These are phyloP conservation scores for Hexactinellida sp. DNA, from an alignment of 37 sponge, comb jelly and placozoan genomes.

Conservation along the genomic window DNA sequence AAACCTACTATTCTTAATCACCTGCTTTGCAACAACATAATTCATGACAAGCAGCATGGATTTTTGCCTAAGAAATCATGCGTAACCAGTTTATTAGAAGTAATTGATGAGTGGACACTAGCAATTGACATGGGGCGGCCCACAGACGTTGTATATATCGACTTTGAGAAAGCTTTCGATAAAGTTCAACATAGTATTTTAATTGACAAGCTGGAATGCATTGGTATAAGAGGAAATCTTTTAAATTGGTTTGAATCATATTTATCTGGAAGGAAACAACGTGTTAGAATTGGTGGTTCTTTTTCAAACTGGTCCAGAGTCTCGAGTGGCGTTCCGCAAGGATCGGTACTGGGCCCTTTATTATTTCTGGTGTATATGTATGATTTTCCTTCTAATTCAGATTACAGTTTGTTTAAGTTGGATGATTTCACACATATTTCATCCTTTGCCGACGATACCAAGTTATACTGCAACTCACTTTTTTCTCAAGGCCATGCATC, in stretches of 20 bases:
- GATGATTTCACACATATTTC: neutral
- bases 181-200: conserved; percentile 5
- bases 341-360: conserved; percentile 26
- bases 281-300: conserved; percentile 6
- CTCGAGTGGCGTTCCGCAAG: conserved; percentile 27
- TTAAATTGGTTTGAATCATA: conserved; percentile 17
- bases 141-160: conserved; percentile 18
- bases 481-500: too few relatives aligned
- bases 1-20: neutral
- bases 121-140: neutral
- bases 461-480: too few relatives aligned
- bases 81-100: conserved; percentile 25
- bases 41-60: conserved; percentile 24
- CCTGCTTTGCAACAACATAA: neutral
- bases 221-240: conserved; percentile 20
- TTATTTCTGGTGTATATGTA: conserved; percentile 27
- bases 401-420: neutral
- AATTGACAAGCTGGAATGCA: conserved; percentile 15
- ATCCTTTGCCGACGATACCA: neutral
- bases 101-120: conserved; percentile 18
- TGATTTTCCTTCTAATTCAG: neutral
- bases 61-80: neutral
- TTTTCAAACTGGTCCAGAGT: conserved; percentile 22
- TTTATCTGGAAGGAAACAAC: neutral
- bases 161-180: conserved; percentile 24